Evolutionary conservation across 2,113 vertebrate species (phyloP).

Genomic region (Pseudorasbora parva): DNA sequence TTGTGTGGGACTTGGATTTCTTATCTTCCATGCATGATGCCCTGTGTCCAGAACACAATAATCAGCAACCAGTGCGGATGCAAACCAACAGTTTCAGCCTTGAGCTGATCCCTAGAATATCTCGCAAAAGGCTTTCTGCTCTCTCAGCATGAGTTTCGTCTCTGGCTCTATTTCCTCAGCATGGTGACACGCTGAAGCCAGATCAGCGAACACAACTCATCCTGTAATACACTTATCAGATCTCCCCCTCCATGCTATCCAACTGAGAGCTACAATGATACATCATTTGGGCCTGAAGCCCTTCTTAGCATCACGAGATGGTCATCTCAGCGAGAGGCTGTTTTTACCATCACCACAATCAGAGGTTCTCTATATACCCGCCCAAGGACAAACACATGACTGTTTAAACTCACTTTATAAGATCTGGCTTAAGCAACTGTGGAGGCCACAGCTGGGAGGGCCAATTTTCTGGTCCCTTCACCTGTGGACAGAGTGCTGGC

Average conservation of each 20-base stretch:
- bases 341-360: conserved; percentile 13
- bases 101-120: conserved; percentile 13
- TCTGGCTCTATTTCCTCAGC: conserved; percentile 30
- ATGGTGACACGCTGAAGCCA: conserved; percentile 16
- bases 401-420: conserved; percentile 20
- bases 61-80: conserved; percentile 9
- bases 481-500: conserved; percentile 16
- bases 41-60: neutral
- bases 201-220: conserved; percentile 38
- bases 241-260: conserved; percentile 22
- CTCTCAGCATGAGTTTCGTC: conserved; percentile 45
- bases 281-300: conserved; percentile 38
- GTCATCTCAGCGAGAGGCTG: conserved; percentile 42
- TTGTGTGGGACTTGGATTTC: neutral
- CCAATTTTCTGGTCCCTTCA: conserved; percentile 44
- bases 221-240: conserved; percentile 44
- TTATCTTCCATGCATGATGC: neutral
- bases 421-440: conserved; percentile 1
- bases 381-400: conserved; percentile 25
- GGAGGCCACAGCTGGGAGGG: neutral
- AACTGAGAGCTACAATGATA: conserved; percentile 51
- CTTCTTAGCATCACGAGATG: conserved; percentile 35
- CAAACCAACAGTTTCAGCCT: conserved; percentile 11
- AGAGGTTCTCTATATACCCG: conserved; percentile 9
- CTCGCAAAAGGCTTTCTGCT: conserved; percentile 29